A percentile compares a stretch with the other conserved stretches of the same genome.
phyloP scores from a whole-genome alignment of 2,797 vertebrate genomes.

The Centropyge bicolor region DNA sequence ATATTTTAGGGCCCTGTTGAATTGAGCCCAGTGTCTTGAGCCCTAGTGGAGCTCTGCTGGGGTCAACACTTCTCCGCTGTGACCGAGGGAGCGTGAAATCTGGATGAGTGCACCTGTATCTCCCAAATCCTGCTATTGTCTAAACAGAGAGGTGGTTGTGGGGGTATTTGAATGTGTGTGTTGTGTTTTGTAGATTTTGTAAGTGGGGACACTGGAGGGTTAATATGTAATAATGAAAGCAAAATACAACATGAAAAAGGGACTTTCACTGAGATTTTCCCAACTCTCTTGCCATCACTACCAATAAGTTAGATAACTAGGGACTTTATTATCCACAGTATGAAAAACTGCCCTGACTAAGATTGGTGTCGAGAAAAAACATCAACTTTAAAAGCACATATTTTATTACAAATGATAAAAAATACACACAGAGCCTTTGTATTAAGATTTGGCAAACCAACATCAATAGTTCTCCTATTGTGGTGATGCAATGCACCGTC shows the following conservation, averaged over 20 bases:
- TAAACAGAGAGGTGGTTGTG: constrained; percentile 64
- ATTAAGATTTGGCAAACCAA: not conserved
- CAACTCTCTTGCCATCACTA: constrained; percentile 5
- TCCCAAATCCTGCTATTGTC: constrained; percentile 79
- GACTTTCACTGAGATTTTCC: constrained; percentile 33
- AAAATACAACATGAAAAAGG: constrained; percentile 21
- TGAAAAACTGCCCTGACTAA: not conserved
- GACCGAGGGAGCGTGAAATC: constrained; percentile 78
- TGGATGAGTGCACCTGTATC: constrained; percentile 72
- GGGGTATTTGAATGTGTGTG: constrained; percentile 29
- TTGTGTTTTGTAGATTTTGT: constrained; percentile 18
- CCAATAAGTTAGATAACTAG: not conserved
- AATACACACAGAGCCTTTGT: not conserved
- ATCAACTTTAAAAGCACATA: not conserved
- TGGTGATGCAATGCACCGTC: not conserved
- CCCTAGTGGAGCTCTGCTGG: constrained; percentile 19
- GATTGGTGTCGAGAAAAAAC: constrained; percentile 2
- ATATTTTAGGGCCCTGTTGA: constrained; percentile 59
- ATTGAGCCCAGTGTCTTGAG: constrained; percentile 51
- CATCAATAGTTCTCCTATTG: not conserved
- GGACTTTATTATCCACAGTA: not conserved
- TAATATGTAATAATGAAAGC: constrained; percentile 36
- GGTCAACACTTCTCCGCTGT: constrained; percentile 71
- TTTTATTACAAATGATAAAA: not conserved
- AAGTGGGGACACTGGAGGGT: constrained; percentile 14